Evolutionary conservation across 2,113 vertebrate species (phyloP).

Genomic region (Ploceus nigricollis): DNA sequence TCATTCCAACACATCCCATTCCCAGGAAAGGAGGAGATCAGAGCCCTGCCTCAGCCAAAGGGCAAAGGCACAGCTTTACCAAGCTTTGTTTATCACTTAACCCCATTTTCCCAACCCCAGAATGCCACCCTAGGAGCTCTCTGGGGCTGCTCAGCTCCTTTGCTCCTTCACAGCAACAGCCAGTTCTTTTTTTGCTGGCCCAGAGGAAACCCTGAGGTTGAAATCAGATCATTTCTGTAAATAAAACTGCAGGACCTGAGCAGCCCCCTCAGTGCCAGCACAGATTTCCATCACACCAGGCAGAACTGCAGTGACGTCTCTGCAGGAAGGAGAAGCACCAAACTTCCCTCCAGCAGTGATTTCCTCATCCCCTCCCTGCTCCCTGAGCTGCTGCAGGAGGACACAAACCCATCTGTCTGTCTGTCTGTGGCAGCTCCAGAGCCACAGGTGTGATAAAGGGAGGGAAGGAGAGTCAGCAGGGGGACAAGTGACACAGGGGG

Average conservation of each 20-base stretch:
- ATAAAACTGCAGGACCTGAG: neutral
- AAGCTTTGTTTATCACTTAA: neutral
- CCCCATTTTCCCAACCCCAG: neutral
- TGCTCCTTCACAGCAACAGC: neutral
- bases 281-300: rapidly evolving
- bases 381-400: neutral
- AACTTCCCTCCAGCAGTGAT: neutral
- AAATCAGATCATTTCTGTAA: neutral
- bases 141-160: neutral
- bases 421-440: neutral
- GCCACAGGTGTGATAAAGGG: neutral
- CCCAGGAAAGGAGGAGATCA: neutral
- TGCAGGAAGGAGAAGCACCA: neutral
- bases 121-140: neutral
- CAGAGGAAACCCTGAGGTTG: neutral
- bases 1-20: neutral
- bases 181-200: neutral
- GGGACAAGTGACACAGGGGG: neutral
- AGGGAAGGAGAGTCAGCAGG: neutral
- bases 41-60: neutral
- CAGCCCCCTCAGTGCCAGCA: neutral
- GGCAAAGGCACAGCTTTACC: neutral
- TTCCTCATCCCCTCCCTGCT: neutral
- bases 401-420: neutral
- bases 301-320: neutral